phyloP scores from a whole-genome alignment of 2,888 invertebrate genomes.

The Archaeoteleia sp. region DNA sequence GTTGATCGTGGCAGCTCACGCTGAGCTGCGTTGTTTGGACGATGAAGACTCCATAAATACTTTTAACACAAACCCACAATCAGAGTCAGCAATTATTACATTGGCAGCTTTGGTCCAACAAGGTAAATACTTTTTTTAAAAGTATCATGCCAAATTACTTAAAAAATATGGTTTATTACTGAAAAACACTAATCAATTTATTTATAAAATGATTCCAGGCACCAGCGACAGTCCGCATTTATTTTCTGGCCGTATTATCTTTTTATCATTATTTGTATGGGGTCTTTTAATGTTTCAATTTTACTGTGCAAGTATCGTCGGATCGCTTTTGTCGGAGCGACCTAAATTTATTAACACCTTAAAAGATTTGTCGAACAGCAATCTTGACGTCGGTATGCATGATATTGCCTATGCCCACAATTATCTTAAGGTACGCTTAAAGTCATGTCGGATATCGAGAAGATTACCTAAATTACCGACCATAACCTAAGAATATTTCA shows the following conservation, averaged over 20 bases:
- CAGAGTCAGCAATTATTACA: conserved; percentile 70
- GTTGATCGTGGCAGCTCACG: conserved; percentile 51
- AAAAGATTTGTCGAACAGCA: conserved; percentile 65
- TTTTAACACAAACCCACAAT: conserved; percentile 50
- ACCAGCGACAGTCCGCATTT: conserved; percentile 72
- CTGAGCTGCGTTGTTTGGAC: conserved; percentile 45
- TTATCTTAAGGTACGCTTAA: conserved; percentile 65
- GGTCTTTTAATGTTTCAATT: conserved; percentile 69
- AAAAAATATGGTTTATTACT: no score
- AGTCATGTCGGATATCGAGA: no score
- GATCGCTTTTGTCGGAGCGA: conserved; percentile 67
- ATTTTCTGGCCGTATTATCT: conserved; percentile 72
- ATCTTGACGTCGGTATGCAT: conserved; percentile 66
- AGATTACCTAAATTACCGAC: no score
- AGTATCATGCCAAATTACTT: no score
- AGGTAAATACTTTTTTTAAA: no score
- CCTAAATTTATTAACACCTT: conserved; percentile 67
- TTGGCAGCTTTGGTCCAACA: conserved; percentile 75
- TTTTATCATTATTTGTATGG: conserved; percentile 66
- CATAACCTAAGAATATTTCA: no score
- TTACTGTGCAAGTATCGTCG: conserved; percentile 72
- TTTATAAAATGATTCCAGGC: conserved; percentile 69
- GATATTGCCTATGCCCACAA: conserved; percentile 66
- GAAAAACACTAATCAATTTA: background rate
- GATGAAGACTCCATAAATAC: conserved; percentile 8